Percentiles rank a stretch among this genome's conserved stretches.
phyloP scores from a whole-genome alignment of 2,797 vertebrate genomes.

The Leptoclinus maculatus region DNA sequence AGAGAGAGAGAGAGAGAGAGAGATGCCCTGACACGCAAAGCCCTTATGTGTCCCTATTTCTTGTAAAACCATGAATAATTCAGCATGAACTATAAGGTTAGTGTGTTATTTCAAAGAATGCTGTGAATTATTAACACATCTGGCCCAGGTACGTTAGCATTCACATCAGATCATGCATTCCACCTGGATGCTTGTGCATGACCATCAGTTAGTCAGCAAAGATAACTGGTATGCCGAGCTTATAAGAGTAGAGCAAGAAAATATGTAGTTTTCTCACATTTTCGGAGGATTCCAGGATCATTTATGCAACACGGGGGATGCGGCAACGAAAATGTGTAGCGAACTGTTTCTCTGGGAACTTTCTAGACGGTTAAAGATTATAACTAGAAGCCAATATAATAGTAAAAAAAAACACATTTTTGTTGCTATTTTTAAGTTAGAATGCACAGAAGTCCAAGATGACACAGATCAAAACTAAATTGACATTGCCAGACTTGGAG shows the following conservation, averaged over 20 bases:
- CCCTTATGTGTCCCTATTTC: conserved; percentile 5
- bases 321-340: too few relatives aligned
- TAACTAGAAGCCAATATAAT: neutral
- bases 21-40: neutral
- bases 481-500: neutral
- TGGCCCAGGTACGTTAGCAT: conserved; percentile 1
- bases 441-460: neutral
- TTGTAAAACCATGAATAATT: conserved; percentile 60
- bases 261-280: neutral
- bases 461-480: too few relatives aligned
- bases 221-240: neutral
- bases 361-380: neutral
- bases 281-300: too few relatives aligned
- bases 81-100: conserved; percentile 31
- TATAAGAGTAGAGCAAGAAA: too few relatives aligned
- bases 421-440: neutral
- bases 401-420: neutral
- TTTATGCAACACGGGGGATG: too few relatives aligned
- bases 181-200: neutral
- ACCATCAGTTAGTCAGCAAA: neutral
- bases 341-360: too few relatives aligned
- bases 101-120: conserved; percentile 55
- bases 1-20: neutral
- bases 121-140: conserved; percentile 48
- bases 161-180: conserved; percentile 20